Evolutionary conservation across 2,888 invertebrate species (phyloP).

Genomic region (Dynastes maya): DNA sequence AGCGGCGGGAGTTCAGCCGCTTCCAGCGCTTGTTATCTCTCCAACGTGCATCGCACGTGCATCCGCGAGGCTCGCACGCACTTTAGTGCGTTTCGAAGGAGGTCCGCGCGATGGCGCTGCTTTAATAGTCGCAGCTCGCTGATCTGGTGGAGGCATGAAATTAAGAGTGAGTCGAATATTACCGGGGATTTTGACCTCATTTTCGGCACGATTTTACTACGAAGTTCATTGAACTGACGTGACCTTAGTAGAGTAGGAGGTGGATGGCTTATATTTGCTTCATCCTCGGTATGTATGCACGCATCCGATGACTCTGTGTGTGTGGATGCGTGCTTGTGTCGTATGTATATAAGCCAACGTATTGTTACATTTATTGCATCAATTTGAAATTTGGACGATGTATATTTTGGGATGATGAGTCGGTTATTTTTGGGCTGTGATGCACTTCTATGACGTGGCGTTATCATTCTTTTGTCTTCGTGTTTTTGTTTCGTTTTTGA

Average conservation of each 20-base stretch:
- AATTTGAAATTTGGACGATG: slow-evolving; percentile 38
- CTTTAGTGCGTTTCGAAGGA: slow-evolving; percentile 6
- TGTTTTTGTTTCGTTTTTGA: neutral
- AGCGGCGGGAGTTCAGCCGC: neutral
- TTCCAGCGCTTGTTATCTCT: slow-evolving; percentile 11
- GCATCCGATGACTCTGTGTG: neutral
- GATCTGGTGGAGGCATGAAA: slow-evolving; percentile 49
- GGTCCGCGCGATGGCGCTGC: slow-evolving; percentile 36
- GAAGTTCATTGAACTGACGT: slow-evolving; percentile 60
- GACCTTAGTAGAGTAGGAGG: slow-evolving; percentile 61
- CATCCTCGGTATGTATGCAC: slow-evolving; percentile 21
- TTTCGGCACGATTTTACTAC: slow-evolving; percentile 51
- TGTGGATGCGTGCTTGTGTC: too few relatives aligned
- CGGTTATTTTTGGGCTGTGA: slow-evolving; percentile 39
- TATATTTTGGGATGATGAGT: slow-evolving; percentile 30
- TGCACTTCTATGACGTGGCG: slow-evolving; percentile 28
- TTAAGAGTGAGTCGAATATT: slow-evolving; percentile 55
- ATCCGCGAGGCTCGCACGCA: slow-evolving; percentile 8
- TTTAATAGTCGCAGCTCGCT: neutral
- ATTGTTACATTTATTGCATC: slow-evolving; percentile 40
- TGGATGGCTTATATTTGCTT: slow-evolving; percentile 41
- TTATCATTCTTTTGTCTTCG: slow-evolving; percentile 17
- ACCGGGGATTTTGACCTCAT: slow-evolving; percentile 57
- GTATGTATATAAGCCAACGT: neutral
- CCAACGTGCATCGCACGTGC: slow-evolving; percentile 23